Conservation (phyloP, 2,797 vertebrate genomes). For the Triplophysa bombifrons region DNA sequence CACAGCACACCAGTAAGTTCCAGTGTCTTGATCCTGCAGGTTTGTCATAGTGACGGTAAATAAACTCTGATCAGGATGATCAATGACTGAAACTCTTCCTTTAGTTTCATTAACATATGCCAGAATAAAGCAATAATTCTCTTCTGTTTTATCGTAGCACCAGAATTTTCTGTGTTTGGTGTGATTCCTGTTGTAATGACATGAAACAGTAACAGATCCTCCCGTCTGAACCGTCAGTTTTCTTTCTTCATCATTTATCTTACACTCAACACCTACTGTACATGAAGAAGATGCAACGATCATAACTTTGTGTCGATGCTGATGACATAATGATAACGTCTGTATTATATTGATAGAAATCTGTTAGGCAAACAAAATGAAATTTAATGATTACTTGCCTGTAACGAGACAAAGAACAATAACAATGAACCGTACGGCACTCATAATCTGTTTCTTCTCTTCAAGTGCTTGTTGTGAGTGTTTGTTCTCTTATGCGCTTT, state of each 20-base stretch:
- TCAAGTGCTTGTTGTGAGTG: too few species aligned
- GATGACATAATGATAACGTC: too few species aligned
- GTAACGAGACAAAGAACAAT: not conserved
- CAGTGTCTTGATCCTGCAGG: slow-evolving; percentile 27
- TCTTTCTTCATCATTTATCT: too few species aligned
- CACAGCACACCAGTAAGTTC: not conserved
- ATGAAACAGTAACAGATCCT: slow-evolving; percentile 40
- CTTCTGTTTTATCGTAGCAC: not conserved
- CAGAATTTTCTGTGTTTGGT: slow-evolving; percentile 53
- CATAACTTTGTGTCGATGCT: too few species aligned
- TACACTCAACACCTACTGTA: too few species aligned
- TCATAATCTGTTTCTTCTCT: not conserved
- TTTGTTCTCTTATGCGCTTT: too few species aligned
- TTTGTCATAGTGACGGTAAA: slow-evolving; percentile 41
- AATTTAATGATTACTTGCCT: not conserved
- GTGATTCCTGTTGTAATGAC: slow-evolving; percentile 35
- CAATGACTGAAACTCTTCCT: slow-evolving; percentile 36
- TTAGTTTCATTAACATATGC: not conserved
- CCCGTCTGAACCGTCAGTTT: slow-evolving; percentile 34
- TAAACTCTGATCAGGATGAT: slow-evolving; percentile 43
- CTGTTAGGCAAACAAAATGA: not conserved
- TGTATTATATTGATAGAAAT: not conserved
- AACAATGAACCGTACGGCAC: not conserved
- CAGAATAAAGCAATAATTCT: slow-evolving; percentile 35
- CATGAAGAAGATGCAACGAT: too few species aligned